phyloP scores from a whole-genome alignment of 2,113 vertebrate genomes.

The Phocoena sinus region DNA sequence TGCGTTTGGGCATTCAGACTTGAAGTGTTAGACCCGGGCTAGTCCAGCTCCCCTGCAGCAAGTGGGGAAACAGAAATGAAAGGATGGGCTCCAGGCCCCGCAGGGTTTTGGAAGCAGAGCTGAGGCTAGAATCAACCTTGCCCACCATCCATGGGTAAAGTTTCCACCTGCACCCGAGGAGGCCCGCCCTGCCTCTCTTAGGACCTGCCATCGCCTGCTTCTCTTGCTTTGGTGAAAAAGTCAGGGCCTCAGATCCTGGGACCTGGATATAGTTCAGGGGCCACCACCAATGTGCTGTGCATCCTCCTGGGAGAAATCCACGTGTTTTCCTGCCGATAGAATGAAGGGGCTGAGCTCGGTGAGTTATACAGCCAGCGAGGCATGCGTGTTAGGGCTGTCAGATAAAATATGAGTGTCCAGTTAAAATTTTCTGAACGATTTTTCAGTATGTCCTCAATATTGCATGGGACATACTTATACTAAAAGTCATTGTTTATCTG shows the following conservation, averaged over 20 bases:
- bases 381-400: accelerated
- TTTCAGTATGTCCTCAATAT: background rate
- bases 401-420: background rate
- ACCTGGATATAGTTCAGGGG: no score
- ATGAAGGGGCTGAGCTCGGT: no score
- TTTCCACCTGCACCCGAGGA: background rate
- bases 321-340: background rate
- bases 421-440: background rate
- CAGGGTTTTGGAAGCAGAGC: background rate
- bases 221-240: background rate
- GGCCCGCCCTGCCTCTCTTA: accelerated
- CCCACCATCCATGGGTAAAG: background rate
- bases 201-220: background rate
- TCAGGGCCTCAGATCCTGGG: background rate
- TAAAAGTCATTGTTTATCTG: background rate
- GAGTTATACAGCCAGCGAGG: no score
- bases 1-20: background rate
- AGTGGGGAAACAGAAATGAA: background rate
- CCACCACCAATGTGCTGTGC: background rate
- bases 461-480: background rate
- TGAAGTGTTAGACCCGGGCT: accelerated
- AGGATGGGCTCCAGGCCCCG: background rate
- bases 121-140: no score
- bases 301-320: background rate
- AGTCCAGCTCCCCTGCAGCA: background rate